Conservation (phyloP, 2,888 invertebrate species). For the Patella caerulea region DNA sequence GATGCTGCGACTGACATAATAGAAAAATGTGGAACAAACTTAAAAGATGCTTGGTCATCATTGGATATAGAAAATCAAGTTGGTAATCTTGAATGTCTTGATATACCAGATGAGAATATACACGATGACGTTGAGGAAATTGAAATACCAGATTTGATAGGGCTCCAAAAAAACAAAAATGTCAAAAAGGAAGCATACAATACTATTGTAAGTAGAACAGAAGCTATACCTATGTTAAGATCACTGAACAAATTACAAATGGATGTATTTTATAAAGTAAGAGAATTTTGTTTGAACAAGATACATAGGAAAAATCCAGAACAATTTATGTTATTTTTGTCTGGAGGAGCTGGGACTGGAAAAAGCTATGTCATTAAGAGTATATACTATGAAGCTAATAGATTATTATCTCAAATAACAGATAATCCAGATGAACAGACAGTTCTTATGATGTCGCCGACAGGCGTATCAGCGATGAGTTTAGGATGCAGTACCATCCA, state of each 20-base stretch:
- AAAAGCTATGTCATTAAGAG: no score
- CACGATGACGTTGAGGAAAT: background rate
- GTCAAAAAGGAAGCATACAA: background rate
- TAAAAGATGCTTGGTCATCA: constrained; percentile 17
- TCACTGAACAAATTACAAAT: constrained; percentile 24
- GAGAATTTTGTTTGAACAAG: no score
- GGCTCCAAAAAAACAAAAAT: background rate
- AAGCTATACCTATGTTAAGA: background rate
- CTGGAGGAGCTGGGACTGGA: no score
- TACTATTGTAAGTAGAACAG: background rate
- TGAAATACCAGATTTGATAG: background rate
- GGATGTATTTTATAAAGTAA: background rate
- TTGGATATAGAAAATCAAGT: constrained; percentile 4
- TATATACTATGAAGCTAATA: no score
- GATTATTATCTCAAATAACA: no score
- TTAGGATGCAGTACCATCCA: no score
- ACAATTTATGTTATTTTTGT: no score
- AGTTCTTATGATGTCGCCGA: no score
- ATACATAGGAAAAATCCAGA: no score
- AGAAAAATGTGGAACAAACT: background rate
- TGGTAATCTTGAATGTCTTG: background rate
- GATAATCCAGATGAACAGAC: no score
- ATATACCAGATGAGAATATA: background rate
- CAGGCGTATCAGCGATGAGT: no score
- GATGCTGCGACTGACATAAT: constrained; percentile 4